Evolutionary conservation across 2,113 vertebrate genomes (phyloP), one percentile per base, ranked within the genome.

Genomic region (Asarcornis scutulata): DNA sequence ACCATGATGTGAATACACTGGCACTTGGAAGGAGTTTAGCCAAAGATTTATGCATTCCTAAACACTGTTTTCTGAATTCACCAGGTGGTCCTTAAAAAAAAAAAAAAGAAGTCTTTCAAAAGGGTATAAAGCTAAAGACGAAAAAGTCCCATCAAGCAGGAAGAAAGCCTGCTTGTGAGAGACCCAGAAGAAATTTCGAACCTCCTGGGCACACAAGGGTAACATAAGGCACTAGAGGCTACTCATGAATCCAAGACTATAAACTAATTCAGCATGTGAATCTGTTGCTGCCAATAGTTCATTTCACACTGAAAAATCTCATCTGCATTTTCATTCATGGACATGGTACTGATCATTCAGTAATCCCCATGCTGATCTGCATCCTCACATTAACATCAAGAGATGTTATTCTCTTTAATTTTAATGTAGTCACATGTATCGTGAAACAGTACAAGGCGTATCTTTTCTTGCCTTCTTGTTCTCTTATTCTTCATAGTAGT

Each of bases 401-500:
- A 72, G 46, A 74, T 1, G 2, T 80, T 80, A 48, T 44, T 60
- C 52, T 62, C 67, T 94, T 82, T 63, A 78, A 89, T 58, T 96
- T 88, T 85, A 89, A 94, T 71, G 68, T 53, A 94, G 38, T 44
- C 56, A 53, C 64, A 67, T 89, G 53, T 96, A 91, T 93, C 88
- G 95, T 78, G 74, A 82, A 96, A 75, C 17, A 87, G 83, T 56
- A 85, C 56, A 56, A 20, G 23, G 17, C 84, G 20, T 25, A 90
- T 55, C 46, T 90, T 82, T 90, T 89, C 86, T 82, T 0, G 0
- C 66, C 40, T 69, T 72, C 29, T 79, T 42, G 9, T 48, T 75
- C 31, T 84, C 50, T 59, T 76, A 8, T 68, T 91, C 84, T 92
- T 77, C 9, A 25, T 78, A 40, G 36, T 42, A 17, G n/a, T 86